phyloP scores from a whole-genome alignment of 1,140 invertebrate species.

The Pectinophora gossypiella region DNA sequence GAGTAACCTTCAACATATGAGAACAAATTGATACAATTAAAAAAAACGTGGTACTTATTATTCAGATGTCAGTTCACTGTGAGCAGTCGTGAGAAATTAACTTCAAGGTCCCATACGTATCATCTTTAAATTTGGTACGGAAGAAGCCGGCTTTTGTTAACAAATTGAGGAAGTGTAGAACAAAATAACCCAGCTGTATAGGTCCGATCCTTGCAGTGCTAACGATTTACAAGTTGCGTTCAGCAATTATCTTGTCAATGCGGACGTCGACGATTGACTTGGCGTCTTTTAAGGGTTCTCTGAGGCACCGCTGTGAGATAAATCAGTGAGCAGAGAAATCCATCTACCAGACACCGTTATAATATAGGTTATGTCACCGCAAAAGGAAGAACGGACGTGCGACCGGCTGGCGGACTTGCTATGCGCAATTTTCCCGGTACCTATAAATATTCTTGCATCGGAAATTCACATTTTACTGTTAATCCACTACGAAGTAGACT shows the following conservation, averaged over 20 bases:
- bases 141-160: not conserved
- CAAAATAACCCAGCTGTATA: not conserved
- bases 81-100: constrained; percentile 31
- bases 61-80: constrained; percentile 19
- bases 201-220: not conserved
- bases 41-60: constrained; percentile 25
- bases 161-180: not conserved
- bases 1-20: not conserved
- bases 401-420: constrained; percentile 13
- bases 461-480: constrained; percentile 31
- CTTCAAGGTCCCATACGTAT: constrained; percentile 16
- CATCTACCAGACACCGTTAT: constrained; percentile 29
- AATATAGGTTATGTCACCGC: constrained; percentile 38
- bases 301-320: constrained; percentile 19
- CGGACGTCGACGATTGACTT: not conserved
- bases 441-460: constrained; percentile 5
- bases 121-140: not conserved
- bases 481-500: too few species aligned
- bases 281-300: constrained; percentile 8
- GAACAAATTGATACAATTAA: constrained; percentile 13
- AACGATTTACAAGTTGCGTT: not conserved
- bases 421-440: constrained; percentile 21
- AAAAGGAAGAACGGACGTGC: constrained; percentile 31
- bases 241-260: constrained; percentile 15
- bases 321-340: constrained; percentile 26